Conservation (phyloP, 1,140 invertebrate genomes). For the Probaryconus sp. region DNA sequence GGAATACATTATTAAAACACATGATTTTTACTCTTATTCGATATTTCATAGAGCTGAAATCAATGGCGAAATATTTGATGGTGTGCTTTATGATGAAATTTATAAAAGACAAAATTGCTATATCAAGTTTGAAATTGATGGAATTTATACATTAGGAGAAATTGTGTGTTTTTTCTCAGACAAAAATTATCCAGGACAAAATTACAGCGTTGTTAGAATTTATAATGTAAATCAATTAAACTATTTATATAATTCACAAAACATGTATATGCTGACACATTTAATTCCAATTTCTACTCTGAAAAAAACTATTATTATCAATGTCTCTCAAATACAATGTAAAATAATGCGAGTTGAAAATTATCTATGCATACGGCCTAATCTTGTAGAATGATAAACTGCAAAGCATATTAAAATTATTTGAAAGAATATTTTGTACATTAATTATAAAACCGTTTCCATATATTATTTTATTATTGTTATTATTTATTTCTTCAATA, state of each 20-base stretch:
- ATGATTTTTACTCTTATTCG: too few relatives aligned
- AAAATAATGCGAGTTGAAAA: slow-evolving; percentile 6
- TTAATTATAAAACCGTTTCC: too few relatives aligned
- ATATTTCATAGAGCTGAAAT: not conserved
- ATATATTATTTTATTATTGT: too few relatives aligned
- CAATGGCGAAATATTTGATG: not conserved
- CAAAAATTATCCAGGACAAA: not conserved
- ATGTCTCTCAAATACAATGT: not conserved
- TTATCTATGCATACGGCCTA: not conserved
- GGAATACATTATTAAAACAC: too few relatives aligned
- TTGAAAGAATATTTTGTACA: too few relatives aligned
- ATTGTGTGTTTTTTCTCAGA: too few relatives aligned
- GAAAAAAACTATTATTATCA: not conserved
- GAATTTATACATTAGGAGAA: too few relatives aligned
- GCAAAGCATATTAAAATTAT: slow-evolving; percentile 1
- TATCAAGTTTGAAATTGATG: not conserved
- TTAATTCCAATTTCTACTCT: not conserved
- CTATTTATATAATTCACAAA: slow-evolving; percentile 5
- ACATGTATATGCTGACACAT: not conserved
- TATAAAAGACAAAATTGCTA: not conserved
- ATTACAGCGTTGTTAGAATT: not conserved
- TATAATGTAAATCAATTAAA: not conserved
- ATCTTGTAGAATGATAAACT: not conserved
- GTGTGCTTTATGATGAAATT: not conserved
- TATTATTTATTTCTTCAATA: too few relatives aligned